Evolutionary conservation across 2,888 invertebrate genomes (phyloP).

Genomic region (Sicus ferrugineus): DNA sequence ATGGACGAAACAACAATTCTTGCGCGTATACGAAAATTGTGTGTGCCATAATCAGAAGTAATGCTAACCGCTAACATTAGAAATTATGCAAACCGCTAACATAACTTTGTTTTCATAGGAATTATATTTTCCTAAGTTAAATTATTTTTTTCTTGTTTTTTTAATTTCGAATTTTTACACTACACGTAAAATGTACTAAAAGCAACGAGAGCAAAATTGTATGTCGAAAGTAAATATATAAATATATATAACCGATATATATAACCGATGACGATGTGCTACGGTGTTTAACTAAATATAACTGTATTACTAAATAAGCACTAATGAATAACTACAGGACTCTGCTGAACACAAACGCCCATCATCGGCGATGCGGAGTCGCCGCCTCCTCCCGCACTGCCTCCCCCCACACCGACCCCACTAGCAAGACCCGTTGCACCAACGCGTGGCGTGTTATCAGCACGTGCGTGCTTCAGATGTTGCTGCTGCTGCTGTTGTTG

Average conservation of each 20-base stretch:
- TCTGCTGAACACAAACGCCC: constrained; percentile 89
- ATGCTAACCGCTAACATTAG: constrained; percentile 13
- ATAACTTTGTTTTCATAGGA: constrained; percentile 28
- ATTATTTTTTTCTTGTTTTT: constrained; percentile 9
- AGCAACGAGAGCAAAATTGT: background rate
- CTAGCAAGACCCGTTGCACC: constrained; percentile 23
- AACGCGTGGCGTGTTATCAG: constrained; percentile 38
- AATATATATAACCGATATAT: background rate
- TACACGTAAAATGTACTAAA: constrained; percentile 21
- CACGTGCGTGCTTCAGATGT: constrained; percentile 37
- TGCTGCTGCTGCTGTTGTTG: constrained; percentile 45
- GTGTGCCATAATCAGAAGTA: no score
- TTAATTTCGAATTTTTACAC: background rate
- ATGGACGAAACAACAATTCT: no score
- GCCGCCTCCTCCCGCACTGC: constrained; percentile 45
- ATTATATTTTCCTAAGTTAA: constrained; percentile 31
- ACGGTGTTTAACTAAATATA: constrained; percentile 4
- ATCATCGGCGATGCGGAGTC: constrained; percentile 83
- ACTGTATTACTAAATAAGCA: constrained; percentile 38
- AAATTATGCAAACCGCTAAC: no score
- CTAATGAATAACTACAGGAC: constrained; percentile 88
- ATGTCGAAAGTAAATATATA: background rate
- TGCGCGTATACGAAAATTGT: no score
- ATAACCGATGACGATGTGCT: background rate
- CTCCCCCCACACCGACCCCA: constrained; percentile 40